Conservation (phyloP, 2,797 vertebrate species). For the Hafferia zeledoni region DNA sequence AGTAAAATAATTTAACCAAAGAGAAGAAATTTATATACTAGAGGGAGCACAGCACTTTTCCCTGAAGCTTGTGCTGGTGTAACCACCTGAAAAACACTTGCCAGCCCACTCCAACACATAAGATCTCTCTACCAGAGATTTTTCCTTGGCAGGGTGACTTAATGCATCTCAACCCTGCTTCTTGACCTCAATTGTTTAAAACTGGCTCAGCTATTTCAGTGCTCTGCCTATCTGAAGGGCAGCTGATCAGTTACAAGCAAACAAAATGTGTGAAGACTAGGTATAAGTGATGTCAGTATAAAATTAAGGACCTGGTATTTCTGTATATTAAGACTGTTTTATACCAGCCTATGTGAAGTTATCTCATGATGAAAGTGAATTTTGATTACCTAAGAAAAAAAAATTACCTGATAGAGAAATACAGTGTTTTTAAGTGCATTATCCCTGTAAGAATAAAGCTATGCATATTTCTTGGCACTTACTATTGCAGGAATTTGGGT, state of each 20-base stretch:
- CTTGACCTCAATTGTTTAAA: background rate
- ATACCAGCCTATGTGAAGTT: background rate
- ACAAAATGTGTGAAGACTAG: background rate
- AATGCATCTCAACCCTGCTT: background rate
- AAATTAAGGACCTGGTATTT: background rate
- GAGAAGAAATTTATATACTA: background rate
- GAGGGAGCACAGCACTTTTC: background rate
- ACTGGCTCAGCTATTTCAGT: background rate
- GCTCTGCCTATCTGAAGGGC: background rate
- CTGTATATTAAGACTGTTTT: background rate
- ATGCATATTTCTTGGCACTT: conserved; percentile 56
- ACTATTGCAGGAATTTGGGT: conserved; percentile 8
- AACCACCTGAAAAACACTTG: background rate
- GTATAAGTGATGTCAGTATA: conserved; percentile 15
- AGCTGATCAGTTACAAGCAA: background rate
- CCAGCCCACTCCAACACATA: background rate
- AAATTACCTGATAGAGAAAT: background rate
- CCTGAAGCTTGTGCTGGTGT: background rate
- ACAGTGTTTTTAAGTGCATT: background rate
- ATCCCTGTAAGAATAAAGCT: background rate
- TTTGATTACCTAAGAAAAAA: background rate
- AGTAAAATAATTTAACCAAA: background rate
- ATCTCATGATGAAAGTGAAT: background rate
- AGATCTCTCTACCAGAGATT: background rate
- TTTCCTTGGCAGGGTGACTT: background rate